Conservation (phyloP, 2,113 vertebrate species). For the Pyxicephalus adspersus region DNA sequence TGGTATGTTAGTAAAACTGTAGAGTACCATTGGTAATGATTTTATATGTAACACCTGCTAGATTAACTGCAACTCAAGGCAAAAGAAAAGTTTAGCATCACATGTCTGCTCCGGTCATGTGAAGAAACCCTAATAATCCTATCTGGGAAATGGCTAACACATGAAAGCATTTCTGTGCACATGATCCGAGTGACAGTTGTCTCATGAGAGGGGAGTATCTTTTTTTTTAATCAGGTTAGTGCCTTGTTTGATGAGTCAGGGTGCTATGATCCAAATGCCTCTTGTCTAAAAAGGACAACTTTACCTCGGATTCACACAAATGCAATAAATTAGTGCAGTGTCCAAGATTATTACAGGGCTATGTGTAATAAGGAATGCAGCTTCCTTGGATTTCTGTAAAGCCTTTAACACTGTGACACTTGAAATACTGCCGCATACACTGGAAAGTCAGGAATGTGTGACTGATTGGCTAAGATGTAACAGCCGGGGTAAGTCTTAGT, state of each 20-base stretch:
- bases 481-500: not conserved
- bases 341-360: not conserved
- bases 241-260: slow-evolving; percentile 30
- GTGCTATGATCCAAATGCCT: not conserved
- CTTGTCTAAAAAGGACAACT: slow-evolving; percentile 1
- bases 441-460: not conserved
- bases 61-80: slow-evolving; percentile 21
- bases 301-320: not conserved
- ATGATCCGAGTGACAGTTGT: slow-evolving; percentile 55
- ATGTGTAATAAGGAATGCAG: not conserved
- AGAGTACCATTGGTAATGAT: slow-evolving; percentile 39
- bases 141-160: slow-evolving; percentile 59
- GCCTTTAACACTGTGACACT: slow-evolving; percentile 7
- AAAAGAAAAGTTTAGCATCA: slow-evolving; percentile 45
- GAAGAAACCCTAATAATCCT: slow-evolving; percentile 58
- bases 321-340: not conserved
- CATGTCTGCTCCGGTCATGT: slow-evolving; percentile 56
- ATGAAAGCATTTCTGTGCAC: slow-evolving; percentile 60
- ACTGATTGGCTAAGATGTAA: not conserved
- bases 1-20: slow-evolving; percentile 14
- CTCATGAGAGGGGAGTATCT: slow-evolving; percentile 55
- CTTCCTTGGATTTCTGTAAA: not conserved
- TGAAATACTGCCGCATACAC: slow-evolving; percentile 3
- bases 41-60: slow-evolving; percentile 28
- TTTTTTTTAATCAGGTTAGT: slow-evolving; percentile 49